Conservation (phyloP, 2,888 invertebrate species). For the Nipponacmea schrenckii region DNA sequence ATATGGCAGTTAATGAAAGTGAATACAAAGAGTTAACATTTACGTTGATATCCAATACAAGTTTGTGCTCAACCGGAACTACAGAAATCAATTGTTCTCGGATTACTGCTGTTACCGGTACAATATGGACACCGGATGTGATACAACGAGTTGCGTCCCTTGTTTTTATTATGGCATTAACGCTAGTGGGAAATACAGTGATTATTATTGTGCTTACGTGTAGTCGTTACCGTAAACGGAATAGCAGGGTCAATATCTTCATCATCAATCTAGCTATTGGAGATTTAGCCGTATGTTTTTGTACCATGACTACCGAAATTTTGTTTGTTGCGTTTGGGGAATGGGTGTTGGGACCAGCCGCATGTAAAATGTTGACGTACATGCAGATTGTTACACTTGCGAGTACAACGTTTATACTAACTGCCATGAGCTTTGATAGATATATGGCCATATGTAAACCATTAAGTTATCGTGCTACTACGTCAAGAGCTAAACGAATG, state of each 20-base stretch:
- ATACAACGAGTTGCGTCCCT: constrained; percentile 67
- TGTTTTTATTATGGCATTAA: constrained; percentile 64
- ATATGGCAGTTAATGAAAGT: background rate
- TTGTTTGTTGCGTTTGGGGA: constrained; percentile 68
- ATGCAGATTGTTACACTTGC: constrained; percentile 68
- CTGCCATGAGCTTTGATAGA: constrained; percentile 69
- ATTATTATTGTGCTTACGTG: constrained; percentile 67
- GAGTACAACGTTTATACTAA: constrained; percentile 68
- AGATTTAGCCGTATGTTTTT: constrained; percentile 67
- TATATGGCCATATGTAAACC: constrained; percentile 68
- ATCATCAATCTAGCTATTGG: constrained; percentile 69
- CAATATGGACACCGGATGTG: constrained; percentile 66
- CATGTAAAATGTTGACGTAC: constrained; percentile 67
- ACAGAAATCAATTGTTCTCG: background rate
- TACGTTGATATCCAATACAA: background rate
- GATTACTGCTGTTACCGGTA: constrained; percentile 21
- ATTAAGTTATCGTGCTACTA: constrained; percentile 58
- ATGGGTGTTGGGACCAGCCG: constrained; percentile 67
- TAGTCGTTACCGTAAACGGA: constrained; percentile 60
- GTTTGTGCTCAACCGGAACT: background rate
- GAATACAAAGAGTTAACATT: background rate
- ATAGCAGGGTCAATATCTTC: constrained; percentile 69
- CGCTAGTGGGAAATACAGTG: constrained; percentile 66
- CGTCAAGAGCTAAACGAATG: constrained; percentile 62
- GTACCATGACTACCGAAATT: constrained; percentile 69